These are phyloP conservation scores for Passer montanus DNA, from an alignment of 2,113 vertebrate species.

Conservation along the genomic window DNA sequence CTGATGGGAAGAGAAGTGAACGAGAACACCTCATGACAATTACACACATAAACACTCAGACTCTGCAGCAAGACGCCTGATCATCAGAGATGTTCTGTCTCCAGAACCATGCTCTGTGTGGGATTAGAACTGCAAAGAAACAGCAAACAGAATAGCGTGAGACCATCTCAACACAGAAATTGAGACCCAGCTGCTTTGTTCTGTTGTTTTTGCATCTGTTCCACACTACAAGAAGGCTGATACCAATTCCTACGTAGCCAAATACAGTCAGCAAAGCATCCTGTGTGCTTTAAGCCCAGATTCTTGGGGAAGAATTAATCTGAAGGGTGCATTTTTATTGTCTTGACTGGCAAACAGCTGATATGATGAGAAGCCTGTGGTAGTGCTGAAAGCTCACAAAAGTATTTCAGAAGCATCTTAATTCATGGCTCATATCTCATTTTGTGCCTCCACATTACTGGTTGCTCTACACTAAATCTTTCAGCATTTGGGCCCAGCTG, in stretches of 20 bases:
- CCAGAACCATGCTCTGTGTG: neutral
- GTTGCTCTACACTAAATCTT: constrained; percentile 25
- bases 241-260: neutral
- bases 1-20: neutral
- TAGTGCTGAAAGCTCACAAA: constrained; percentile 2
- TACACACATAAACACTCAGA: neutral
- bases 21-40: constrained; percentile 1
- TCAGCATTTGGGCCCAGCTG: constrained; percentile 2
- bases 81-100: neutral
- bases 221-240: neutral
- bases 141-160: neutral
- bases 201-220: neutral
- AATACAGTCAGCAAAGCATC: neutral
- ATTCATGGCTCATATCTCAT: constrained; percentile 2
- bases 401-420: constrained; percentile 21
- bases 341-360: neutral
- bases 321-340: neutral
- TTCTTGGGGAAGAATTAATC: neutral
- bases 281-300: neutral
- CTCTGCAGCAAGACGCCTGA: neutral
- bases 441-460: neutral
- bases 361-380: neutral
- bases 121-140: neutral
- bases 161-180: neutral
- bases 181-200: neutral